Conservation (phyloP, 2,797 vertebrate species). For the Darevskia mixta region DNA sequence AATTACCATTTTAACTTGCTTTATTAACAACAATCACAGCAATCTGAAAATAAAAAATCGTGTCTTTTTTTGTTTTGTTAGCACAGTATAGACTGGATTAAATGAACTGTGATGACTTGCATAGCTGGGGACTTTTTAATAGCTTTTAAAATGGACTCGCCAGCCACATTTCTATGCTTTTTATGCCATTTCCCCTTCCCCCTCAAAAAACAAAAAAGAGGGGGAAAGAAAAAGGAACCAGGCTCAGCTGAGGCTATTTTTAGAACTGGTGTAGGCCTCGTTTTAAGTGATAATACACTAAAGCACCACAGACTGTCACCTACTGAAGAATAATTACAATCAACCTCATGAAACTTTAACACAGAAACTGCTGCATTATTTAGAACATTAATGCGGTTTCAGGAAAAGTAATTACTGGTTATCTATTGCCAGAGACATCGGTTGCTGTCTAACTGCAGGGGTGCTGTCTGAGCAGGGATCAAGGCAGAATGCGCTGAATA, state of each 20-base stretch:
- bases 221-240: slow-evolving; percentile 40
- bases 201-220: slow-evolving; percentile 16
- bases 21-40: background rate
- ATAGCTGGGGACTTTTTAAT: slow-evolving; percentile 20
- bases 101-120: slow-evolving; percentile 27
- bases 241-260: slow-evolving; percentile 59
- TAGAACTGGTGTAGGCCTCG: slow-evolving; percentile 37
- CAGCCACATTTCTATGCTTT: slow-evolving; percentile 37
- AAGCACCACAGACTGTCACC: slow-evolving; percentile 37
- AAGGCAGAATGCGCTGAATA: slow-evolving; percentile 53
- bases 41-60: background rate
- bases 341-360: slow-evolving; percentile 72
- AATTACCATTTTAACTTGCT: no score
- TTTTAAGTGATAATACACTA: slow-evolving; percentile 38
- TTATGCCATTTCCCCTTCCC: background rate
- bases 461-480: slow-evolving; percentile 51
- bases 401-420: slow-evolving; percentile 67
- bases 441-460: slow-evolving; percentile 55
- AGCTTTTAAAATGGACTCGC: slow-evolving; percentile 35
- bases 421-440: slow-evolving; percentile 48
- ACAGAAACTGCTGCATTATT: slow-evolving; percentile 65
- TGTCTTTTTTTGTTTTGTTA: slow-evolving; percentile 16
- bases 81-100: slow-evolving; percentile 16
- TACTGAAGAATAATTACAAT: slow-evolving; percentile 65
- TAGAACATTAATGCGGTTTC: slow-evolving; percentile 60